phyloP scores from a whole-genome alignment of 2,113 vertebrate genomes.

The Callopanchax toddi region DNA sequence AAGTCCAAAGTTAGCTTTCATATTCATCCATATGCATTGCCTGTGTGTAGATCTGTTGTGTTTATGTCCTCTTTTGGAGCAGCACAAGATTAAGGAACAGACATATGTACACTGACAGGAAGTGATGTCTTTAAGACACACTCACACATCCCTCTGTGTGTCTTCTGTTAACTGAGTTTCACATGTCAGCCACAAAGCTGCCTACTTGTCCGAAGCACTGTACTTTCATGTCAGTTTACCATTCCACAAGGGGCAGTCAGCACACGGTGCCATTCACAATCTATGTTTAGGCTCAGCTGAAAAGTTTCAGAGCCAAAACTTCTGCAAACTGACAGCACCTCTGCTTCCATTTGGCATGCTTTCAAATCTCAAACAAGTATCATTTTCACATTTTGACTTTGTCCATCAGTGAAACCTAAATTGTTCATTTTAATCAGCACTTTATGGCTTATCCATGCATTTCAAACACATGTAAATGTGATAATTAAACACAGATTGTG shows the following conservation, averaged over 20 bases:
- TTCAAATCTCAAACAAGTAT: background rate
- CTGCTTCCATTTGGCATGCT: conserved; percentile 1
- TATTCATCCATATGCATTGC: conserved; percentile 22
- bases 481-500: too few species aligned
- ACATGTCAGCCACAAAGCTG: conserved; percentile 22
- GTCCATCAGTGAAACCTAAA: background rate
- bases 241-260: conserved; percentile 40
- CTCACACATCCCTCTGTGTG: conserved; percentile 13
- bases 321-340: background rate
- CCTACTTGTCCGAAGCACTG: conserved; percentile 60
- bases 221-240: conserved; percentile 62
- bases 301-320: conserved; percentile 37
- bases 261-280: conserved; percentile 22
- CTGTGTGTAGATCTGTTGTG: background rate
- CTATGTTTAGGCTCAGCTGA: conserved; percentile 10
- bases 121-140: conserved; percentile 32
- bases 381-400: background rate
- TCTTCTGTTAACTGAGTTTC: conserved; percentile 35
- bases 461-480: too few species aligned
- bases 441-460: too few species aligned
- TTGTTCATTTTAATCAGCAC: too few species aligned
- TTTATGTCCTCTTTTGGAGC: background rate
- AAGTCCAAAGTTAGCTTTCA: conserved; percentile 9
- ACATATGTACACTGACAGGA: conserved; percentile 30
- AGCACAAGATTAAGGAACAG: conserved; percentile 14